Percentiles rank a stretch among this genome's conserved stretches.
Conservation (phyloP, 2,888 invertebrate species). For the Scaptodrosophila latifasciaeformis region DNA sequence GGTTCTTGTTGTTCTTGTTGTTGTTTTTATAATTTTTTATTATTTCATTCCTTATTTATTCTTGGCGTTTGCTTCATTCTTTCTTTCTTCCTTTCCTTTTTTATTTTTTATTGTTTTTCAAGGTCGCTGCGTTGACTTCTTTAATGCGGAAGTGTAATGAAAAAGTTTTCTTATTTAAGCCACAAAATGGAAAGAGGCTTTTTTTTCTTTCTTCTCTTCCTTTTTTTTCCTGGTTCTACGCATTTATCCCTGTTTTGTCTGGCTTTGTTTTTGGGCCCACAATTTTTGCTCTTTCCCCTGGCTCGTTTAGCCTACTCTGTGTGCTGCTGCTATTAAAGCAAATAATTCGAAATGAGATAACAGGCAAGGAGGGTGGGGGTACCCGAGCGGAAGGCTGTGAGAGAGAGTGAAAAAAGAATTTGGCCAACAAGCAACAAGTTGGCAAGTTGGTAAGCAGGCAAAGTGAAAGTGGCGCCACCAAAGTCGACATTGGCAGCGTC, state of each 20-base stretch:
- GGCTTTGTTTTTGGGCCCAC: slow-evolving; percentile 29
- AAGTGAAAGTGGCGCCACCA: slow-evolving; percentile 57
- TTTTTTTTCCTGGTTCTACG: slow-evolving; percentile 17
- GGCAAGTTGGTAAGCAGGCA: slow-evolving; percentile 51
- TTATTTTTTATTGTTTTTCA: slow-evolving; percentile 35
- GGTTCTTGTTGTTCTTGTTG: slow-evolving; percentile 55
- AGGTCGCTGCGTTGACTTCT: slow-evolving; percentile 51
- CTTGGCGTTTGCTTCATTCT: slow-evolving; percentile 18
- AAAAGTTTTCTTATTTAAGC: slow-evolving; percentile 55
- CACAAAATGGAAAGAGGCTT: too few relatives aligned
- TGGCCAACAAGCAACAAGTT: slow-evolving; percentile 59
- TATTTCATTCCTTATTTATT: slow-evolving; percentile 35
- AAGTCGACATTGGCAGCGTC: not conserved
- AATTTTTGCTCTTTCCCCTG: slow-evolving; percentile 29
- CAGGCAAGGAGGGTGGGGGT: slow-evolving; percentile 10
- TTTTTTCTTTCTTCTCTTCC: slow-evolving; percentile 16
- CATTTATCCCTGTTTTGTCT: slow-evolving; percentile 46
- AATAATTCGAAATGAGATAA: slow-evolving; percentile 66
- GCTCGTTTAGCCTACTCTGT: not conserved
- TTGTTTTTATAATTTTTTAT: slow-evolving; percentile 63
- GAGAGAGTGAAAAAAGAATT: slow-evolving; percentile 14
- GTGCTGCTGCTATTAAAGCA: slow-evolving; percentile 52
- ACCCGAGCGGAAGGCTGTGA: not conserved
- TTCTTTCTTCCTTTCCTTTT: not conserved
- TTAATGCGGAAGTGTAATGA: slow-evolving; percentile 64